Percentiles rank a stretch among this genome's conserved stretches.
Evolutionary conservation across 1,140 invertebrate genomes (phyloP).

Genomic region (Saccostrea echinata): DNA sequence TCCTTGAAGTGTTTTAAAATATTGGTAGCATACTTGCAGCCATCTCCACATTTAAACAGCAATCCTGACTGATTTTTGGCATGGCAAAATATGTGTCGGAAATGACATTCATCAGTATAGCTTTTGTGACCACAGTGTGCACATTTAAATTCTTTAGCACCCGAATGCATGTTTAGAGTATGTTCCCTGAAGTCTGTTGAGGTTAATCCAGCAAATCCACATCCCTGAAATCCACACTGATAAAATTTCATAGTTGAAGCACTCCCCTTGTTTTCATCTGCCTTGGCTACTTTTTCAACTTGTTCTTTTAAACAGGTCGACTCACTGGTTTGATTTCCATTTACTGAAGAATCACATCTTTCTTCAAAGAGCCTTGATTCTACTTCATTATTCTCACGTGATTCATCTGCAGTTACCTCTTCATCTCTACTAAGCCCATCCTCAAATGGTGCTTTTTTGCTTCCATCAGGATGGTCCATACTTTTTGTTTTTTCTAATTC

Average conservation of each 20-base stretch:
- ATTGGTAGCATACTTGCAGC: conserved; percentile 68
- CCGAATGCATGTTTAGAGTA: conserved; percentile 57
- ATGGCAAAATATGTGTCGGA: conserved; percentile 68
- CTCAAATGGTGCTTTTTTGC: not conserved
- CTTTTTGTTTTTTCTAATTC: not conserved
- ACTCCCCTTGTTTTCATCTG: not conserved
- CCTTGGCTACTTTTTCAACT: not conserved
- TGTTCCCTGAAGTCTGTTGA: conserved; percentile 67
- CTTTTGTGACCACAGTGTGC: conserved; percentile 68
- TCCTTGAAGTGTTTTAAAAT: conserved; percentile 65
- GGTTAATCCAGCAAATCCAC: conserved; percentile 64
- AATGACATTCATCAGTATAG: conserved; percentile 63
- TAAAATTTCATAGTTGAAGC: conserved; percentile 57
- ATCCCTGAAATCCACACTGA: conserved; percentile 68
- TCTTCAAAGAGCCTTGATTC: not conserved
- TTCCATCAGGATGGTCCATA: not conserved
- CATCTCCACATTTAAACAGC: conserved; percentile 67
- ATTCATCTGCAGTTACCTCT: not conserved
- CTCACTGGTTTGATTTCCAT: not conserved
- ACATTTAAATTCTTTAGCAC: conserved; percentile 64
- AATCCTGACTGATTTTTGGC: conserved; percentile 62
- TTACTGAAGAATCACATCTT: not conserved
- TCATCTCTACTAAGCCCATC: not conserved
- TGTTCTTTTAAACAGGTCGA: not conserved
- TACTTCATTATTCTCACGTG: not conserved